These are phyloP conservation scores for Sciaenops ocellatus DNA, from an alignment of 2,797 vertebrate genomes.

Conservation along the genomic window DNA sequence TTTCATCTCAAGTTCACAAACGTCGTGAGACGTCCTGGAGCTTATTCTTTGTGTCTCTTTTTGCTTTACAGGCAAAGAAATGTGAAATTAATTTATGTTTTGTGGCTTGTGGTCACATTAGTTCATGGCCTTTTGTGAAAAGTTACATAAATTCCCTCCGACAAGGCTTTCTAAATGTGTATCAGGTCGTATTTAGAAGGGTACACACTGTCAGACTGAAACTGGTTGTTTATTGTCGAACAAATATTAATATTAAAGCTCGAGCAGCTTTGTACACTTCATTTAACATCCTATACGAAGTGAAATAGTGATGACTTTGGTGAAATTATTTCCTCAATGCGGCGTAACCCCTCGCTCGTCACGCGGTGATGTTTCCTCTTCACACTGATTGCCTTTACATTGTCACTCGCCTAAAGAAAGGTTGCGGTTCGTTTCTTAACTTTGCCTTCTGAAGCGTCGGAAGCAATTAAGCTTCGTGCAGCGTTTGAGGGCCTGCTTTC, in stretches of 20 bases:
- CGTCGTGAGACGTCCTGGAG: slow-evolving; percentile 15
- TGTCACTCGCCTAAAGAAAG: slow-evolving; percentile 50
- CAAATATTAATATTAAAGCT: neutral
- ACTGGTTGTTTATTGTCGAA: neutral
- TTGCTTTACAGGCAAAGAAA: slow-evolving; percentile 25
- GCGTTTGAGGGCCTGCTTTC: slow-evolving; percentile 50
- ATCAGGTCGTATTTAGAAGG: slow-evolving; percentile 15
- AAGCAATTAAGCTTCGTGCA: slow-evolving; percentile 53
- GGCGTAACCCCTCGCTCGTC: slow-evolving; percentile 27
- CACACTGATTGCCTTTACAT: slow-evolving; percentile 49
- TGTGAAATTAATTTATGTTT: slow-evolving; percentile 20
- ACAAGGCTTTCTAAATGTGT: slow-evolving; percentile 3
- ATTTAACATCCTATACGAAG: slow-evolving; percentile 41
- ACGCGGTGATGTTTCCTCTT: slow-evolving; percentile 34
- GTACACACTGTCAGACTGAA: neutral
- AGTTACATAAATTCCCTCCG: neutral
- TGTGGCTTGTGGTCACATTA: neutral
- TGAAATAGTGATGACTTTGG: slow-evolving; percentile 45
- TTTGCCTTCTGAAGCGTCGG: slow-evolving; percentile 41
- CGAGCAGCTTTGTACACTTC: slow-evolving; percentile 15
- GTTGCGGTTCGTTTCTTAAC: slow-evolving; percentile 40
- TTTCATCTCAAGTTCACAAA: slow-evolving; percentile 14
- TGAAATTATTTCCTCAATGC: slow-evolving; percentile 27
- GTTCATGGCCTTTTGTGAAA: slow-evolving; percentile 15
- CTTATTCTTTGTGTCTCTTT: slow-evolving; percentile 4